phyloP scores from a whole-genome alignment of 2,113 vertebrate species.

The Pardalotus punctatus region DNA sequence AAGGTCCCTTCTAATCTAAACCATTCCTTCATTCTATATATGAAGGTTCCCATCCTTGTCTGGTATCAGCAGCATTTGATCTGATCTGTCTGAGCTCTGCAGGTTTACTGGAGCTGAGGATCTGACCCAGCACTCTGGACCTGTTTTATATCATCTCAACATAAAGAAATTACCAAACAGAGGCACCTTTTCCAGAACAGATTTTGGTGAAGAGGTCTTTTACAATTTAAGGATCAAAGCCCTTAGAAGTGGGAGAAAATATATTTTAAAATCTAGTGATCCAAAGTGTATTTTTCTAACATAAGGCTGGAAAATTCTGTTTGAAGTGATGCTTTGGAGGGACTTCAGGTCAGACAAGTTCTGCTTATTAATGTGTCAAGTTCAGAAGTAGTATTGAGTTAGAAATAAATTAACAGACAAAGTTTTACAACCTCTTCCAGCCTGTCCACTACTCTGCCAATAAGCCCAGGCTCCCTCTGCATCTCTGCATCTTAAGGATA shows the following conservation, averaged over 20 bases:
- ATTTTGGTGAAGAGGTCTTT: neutral
- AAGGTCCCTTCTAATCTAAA: neutral
- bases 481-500: neutral
- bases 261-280: neutral
- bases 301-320: neutral
- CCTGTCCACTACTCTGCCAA: neutral
- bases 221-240: neutral
- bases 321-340: neutral
- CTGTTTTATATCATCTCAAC: neutral
- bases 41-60: neutral
- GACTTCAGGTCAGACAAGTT: neutral
- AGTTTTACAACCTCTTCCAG: neutral
- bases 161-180: neutral
- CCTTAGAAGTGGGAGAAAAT: neutral
- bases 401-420: neutral
- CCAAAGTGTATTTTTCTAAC: neutral
- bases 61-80: neutral
- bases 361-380: neutral
- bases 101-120: neutral
- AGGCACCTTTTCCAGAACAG: neutral
- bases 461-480: neutral
- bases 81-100: neutral
- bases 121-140: neutral
- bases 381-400: neutral
- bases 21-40: neutral